Evolutionary conservation across 2,797 vertebrate genomes (phyloP).

Genomic region (Benthosema pterotum): DNA sequence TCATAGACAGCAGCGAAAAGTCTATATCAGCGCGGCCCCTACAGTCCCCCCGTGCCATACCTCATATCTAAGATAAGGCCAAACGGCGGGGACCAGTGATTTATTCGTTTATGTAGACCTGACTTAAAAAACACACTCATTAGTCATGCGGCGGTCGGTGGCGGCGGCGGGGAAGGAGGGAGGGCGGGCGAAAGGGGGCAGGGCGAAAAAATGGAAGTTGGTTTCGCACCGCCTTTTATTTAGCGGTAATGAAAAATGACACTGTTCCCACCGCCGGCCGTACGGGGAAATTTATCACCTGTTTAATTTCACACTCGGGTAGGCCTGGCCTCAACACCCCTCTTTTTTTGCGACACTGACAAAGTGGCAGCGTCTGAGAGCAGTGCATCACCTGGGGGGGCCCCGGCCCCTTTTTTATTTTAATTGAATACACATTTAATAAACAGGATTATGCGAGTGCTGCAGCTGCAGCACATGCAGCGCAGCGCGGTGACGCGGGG

Average conservation of each 20-base stretch:
- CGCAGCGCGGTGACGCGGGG: constrained; percentile 30
- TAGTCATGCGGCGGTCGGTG: constrained; percentile 66
- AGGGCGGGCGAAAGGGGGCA: not conserved
- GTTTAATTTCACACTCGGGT: constrained; percentile 87
- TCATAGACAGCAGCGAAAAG: constrained; percentile 41
- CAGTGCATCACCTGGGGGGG: constrained; percentile 68
- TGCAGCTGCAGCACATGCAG: constrained; percentile 40
- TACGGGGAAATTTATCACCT: constrained; percentile 80
- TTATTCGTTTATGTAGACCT: constrained; percentile 67
- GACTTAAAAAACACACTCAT: constrained; percentile 75
- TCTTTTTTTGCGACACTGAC: constrained; percentile 73
- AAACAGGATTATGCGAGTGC: constrained; percentile 73
- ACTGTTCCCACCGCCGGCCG: constrained; percentile 68
- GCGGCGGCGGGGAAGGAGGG: constrained; percentile 17
- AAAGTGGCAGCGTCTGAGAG: constrained; percentile 71
- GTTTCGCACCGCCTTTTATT: constrained; percentile 77
- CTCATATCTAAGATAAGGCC: constrained; percentile 56
- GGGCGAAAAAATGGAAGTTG: constrained; percentile 71
- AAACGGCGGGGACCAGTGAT: constrained; percentile 61
- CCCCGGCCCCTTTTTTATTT: constrained; percentile 46
- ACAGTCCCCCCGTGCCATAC: constrained; percentile 27
- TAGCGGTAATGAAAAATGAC: constrained; percentile 83
- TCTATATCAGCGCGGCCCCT: constrained; percentile 38
- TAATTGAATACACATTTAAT: constrained; percentile 75
- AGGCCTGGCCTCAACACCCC: constrained; percentile 73